Evolutionary conservation across 2,797 vertebrate species (phyloP), one percentile per base, ranked within the genome.

Genomic region (Gallinago nigripennis): DNA sequence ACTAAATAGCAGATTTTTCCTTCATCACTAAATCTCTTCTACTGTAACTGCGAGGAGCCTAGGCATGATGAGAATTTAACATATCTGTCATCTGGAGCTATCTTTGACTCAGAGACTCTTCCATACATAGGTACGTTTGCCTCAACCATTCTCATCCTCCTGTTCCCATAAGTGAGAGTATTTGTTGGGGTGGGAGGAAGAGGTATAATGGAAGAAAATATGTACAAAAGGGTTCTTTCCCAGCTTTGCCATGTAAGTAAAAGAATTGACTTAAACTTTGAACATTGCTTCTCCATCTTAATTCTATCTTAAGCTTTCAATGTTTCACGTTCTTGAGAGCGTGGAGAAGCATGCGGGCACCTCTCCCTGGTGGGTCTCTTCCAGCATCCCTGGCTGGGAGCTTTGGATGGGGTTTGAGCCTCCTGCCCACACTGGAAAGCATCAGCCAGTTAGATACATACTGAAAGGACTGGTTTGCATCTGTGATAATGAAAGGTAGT

Each of bases 101-200:
- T 93, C 71, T 95, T 95, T 94, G 93, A 94, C 81, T 77, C 78
- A 87, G 53, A 73, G 23, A 27, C 69, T 92, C n/a, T 94, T 93
- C 90, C 92, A 94, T 94, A 93, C 95, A 94, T 91, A 93, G 95
- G 78, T 94, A 65, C 51, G 66, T 85, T 70, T 86, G 45, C 56
- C 75, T 92, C 83, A 82, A 66, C 53, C 39, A 27, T 31, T 85
- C 41, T 71, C 57, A 70, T 85, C 50, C 60, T 70, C 28, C 64
- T 75, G 51, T 64, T 57, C 51, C 86, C 57, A 1, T 28, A 86
- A 95, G 63, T 31, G 68, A 64, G 20, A 75, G 6, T 71, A 73
- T 89, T 92, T 69, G 8, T 60, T 60, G 60, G 45, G 64, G 28
- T 82, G 56, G 58, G 64, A 95, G 60, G 39, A 86, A 63, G 75